Evolutionary conservation across 2,113 vertebrate species (phyloP).

Genomic region (Burhinus bistriatus): DNA sequence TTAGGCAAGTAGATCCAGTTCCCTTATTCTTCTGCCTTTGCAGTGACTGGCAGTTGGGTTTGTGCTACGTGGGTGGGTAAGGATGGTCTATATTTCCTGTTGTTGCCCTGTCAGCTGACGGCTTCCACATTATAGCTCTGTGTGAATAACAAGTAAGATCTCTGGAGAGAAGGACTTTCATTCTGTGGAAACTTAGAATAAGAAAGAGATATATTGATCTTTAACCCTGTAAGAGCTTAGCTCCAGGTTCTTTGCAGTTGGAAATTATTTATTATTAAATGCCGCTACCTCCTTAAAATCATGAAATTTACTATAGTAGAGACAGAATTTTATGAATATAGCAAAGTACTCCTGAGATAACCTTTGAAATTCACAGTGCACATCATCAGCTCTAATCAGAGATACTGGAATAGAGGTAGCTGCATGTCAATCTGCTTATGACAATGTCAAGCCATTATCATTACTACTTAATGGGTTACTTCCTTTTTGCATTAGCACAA

Average conservation of each 20-base stretch:
- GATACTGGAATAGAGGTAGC: not conserved
- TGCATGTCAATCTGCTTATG: not conserved
- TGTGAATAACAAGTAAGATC: not conserved
- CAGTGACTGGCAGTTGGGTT: not conserved
- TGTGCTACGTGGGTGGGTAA: not conserved
- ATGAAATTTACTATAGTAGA: not conserved
- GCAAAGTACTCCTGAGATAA: not conserved
- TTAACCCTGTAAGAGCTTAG: not conserved
- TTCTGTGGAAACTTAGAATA: not conserved
- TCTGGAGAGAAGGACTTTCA: not conserved
- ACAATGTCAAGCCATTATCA: not conserved
- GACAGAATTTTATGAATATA: not conserved
- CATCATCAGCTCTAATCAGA: not conserved
- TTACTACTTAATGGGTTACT: not conserved
- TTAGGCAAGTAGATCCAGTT: not conserved
- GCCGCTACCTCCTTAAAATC: not conserved
- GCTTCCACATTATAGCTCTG: not conserved
- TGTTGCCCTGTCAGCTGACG: not conserved
- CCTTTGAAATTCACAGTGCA: not conserved
- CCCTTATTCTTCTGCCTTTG: not conserved
- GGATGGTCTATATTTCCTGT: not conserved
- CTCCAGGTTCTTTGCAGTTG: not conserved
- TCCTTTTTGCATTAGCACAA: conserved; percentile 5
- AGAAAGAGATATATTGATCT: not conserved
- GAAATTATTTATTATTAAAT: not conserved